Conservation (phyloP, 1,140 invertebrate genomes). For the Drosophila ambigua region DNA sequence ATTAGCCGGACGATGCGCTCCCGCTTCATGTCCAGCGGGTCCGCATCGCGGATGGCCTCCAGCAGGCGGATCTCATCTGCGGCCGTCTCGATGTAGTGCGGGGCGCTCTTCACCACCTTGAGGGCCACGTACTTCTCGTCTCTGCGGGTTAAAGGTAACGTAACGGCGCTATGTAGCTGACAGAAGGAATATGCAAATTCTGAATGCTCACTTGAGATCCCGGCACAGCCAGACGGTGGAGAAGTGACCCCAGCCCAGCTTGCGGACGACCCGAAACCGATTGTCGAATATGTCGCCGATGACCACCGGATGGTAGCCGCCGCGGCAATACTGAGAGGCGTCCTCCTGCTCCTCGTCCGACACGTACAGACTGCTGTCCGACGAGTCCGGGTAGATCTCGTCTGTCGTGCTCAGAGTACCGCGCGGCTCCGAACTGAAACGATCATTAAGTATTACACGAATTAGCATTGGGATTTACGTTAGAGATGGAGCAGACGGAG, state of each 20-base stretch:
- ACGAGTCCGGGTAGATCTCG: slow-evolving; percentile 81
- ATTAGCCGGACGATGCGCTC: slow-evolving; percentile 98
- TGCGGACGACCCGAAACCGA: slow-evolving; percentile 97
- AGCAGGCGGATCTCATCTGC: slow-evolving; percentile 99
- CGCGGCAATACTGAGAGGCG: slow-evolving; percentile 96
- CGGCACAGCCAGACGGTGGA: slow-evolving; percentile 99
- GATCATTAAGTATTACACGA: no score
- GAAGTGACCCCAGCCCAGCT: slow-evolving; percentile 99
- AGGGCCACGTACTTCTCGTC: slow-evolving; percentile 97
- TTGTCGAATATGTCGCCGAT: slow-evolving; percentile 97
- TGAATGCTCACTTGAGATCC: slow-evolving; percentile 88
- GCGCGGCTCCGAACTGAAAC: slow-evolving; percentile 79
- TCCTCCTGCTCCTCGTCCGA: slow-evolving; percentile 97
- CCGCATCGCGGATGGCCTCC: slow-evolving; percentile 96
- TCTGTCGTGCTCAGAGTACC: slow-evolving; percentile 78
- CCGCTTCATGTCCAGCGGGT: slow-evolving; percentile 93
- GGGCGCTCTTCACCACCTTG: slow-evolving; percentile 99
- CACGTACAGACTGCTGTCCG: slow-evolving; percentile 81
- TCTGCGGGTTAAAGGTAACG: slow-evolving; percentile 61
- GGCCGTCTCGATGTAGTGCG: slow-evolving; percentile 99
- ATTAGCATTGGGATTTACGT: not conserved
- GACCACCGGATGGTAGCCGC: slow-evolving; percentile 97
- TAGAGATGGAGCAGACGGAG: not conserved
- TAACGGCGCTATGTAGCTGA: not conserved
- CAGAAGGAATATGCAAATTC: not conserved